Evolutionary conservation across 2,888 invertebrate genomes (phyloP).

Genomic region (Azorinus chamasolen): DNA sequence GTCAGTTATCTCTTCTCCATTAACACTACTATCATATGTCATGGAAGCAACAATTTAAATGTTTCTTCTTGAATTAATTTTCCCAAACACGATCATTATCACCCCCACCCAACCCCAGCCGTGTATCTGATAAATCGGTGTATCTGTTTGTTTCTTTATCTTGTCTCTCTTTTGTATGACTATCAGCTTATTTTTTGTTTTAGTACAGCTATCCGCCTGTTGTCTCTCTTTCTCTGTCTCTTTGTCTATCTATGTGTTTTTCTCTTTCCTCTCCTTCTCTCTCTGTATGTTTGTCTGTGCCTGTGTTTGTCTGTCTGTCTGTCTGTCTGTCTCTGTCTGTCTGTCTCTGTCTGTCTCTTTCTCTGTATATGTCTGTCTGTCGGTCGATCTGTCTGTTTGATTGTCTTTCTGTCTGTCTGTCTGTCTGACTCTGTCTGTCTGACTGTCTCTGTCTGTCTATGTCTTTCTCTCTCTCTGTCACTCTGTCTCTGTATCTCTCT

Average conservation of each 20-base stretch:
- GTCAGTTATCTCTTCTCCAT: too few species aligned
- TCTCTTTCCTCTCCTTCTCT: background rate
- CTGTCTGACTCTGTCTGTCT: background rate
- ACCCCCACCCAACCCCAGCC: too few species aligned
- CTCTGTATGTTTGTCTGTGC: slow-evolving; percentile 4
- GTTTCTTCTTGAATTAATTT: too few species aligned
- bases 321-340: slow-evolving; percentile 17
- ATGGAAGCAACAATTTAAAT: too few species aligned
- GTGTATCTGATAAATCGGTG: too few species aligned
- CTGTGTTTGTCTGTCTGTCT: slow-evolving; percentile 18
- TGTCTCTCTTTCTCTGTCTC: slow-evolving; percentile 27
- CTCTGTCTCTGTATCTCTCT: too few species aligned
- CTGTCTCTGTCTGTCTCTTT: slow-evolving; percentile 23
- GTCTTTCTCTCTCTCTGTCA: slow-evolving; percentile 11
- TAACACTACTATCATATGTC: too few species aligned
- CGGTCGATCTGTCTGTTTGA: background rate
- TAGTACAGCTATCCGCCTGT: too few species aligned
- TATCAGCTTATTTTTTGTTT: too few species aligned
- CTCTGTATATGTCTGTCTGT: background rate
- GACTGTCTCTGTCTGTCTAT: background rate
- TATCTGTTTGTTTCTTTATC: too few species aligned
- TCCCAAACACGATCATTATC: too few species aligned
- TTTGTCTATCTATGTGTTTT: slow-evolving; percentile 12
- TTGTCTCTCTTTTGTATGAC: too few species aligned
- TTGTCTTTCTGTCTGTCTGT: background rate